These are phyloP conservation scores for Limnodromus scolopaceus DNA, from an alignment of 2,797 vertebrate genomes.

Conservation along the genomic window DNA sequence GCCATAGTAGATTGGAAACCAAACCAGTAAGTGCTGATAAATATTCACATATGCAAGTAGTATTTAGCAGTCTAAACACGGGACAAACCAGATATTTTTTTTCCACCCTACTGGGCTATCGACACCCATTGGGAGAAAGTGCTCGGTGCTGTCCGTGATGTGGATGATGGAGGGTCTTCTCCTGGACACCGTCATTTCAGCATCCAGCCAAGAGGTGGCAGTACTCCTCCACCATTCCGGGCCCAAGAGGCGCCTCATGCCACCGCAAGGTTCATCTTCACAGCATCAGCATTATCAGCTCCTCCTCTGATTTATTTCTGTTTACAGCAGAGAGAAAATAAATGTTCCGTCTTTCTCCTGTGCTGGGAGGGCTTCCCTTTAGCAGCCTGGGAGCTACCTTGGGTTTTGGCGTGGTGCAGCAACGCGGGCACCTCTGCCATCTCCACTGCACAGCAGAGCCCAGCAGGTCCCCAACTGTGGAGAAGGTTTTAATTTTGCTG, in stretches of 20 bases:
- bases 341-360: background rate
- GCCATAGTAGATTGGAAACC: background rate
- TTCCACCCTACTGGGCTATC: background rate
- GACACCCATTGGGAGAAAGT: background rate
- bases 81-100: background rate
- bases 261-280: background rate
- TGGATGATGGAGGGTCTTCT: background rate
- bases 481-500: constrained; percentile 65
- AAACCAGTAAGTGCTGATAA: background rate
- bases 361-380: background rate
- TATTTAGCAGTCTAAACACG: background rate
- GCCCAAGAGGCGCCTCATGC: background rate
- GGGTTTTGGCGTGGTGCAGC: background rate
- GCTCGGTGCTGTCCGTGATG: background rate
- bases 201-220: constrained; percentile 77
- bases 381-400: background rate
- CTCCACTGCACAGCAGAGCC: background rate
- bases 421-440: background rate
- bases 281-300: background rate
- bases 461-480: background rate
- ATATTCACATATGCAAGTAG: background rate
- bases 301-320: background rate
- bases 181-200: background rate
- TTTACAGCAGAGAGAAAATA: background rate
- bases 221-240: constrained; percentile 56